Conservation (phyloP, 2,113 vertebrate species). For the Myotis lucifugus region DNA sequence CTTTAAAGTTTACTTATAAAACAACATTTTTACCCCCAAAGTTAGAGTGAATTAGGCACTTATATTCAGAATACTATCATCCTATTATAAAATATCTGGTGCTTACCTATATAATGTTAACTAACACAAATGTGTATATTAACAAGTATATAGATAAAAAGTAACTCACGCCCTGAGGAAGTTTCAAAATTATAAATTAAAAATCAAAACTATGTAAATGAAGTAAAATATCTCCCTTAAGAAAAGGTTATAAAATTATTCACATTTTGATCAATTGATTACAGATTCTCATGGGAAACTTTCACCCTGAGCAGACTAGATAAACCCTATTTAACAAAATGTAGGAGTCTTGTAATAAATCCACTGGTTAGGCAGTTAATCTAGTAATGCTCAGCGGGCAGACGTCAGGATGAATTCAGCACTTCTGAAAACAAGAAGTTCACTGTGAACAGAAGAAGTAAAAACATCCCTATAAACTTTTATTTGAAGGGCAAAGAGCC, state of each 20-base stretch:
- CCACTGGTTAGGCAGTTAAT: conserved; percentile 26
- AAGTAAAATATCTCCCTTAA: not conserved
- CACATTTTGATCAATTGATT: conserved; percentile 9
- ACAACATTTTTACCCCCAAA: not conserved
- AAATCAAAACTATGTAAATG: not conserved
- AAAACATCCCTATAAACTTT: not conserved
- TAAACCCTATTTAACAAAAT: not conserved
- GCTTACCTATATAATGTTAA: not conserved
- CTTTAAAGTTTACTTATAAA: not conserved
- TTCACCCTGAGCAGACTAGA: not conserved
- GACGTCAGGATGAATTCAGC: conserved; percentile 45
- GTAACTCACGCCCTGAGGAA: not conserved
- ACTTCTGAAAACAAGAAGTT: conserved; percentile 71
- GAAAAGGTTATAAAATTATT: not conserved
- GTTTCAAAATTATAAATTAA: conserved; percentile 6
- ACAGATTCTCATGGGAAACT: conserved; percentile 16
- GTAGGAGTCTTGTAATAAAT: not conserved
- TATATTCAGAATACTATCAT: not conserved
- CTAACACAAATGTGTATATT: not conserved
- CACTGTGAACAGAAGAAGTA: conserved; percentile 49
- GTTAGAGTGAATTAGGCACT: not conserved
- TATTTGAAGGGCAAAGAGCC: conserved; percentile 14
- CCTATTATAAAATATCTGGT: not conserved
- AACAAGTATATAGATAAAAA: not conserved
- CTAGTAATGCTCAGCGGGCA: conserved; percentile 33